Conservation (phyloP, 1,140 invertebrate species). For the Pseudomyrmex pallidus region DNA sequence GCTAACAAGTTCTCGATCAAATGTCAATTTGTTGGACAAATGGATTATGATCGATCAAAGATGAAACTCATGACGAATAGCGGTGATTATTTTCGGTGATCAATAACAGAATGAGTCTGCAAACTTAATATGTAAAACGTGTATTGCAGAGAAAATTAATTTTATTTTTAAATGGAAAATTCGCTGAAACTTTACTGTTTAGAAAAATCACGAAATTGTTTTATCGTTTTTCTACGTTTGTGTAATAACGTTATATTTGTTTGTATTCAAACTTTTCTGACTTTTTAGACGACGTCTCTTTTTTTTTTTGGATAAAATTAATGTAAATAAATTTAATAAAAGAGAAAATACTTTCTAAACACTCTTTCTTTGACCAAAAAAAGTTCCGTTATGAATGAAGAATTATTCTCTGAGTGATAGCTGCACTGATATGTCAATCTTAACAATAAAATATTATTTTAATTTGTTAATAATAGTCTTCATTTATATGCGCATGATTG, state of each 20-base stretch:
- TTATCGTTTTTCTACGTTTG: not conserved
- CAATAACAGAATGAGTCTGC: constrained; percentile 16
- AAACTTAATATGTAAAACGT: not conserved
- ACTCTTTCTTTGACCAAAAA: not conserved
- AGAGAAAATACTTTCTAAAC: not conserved
- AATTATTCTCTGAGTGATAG: not conserved
- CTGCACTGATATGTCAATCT: not conserved
- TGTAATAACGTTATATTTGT: too few relatives aligned
- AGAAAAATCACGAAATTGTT: not conserved
- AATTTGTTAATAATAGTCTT: constrained; percentile 21
- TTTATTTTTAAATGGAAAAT: not conserved
- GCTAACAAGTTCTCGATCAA: constrained; percentile 14
- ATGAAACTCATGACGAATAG: not conserved
- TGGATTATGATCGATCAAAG: constrained; percentile 23
- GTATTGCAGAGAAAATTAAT: not conserved
- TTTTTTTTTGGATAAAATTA: not conserved
- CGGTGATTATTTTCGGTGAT: not conserved
- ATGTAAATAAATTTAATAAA: not conserved
- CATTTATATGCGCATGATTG: constrained; percentile 32
- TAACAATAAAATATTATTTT: constrained; percentile 26
- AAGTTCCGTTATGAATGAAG: not conserved
- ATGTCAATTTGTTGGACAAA: not conserved
- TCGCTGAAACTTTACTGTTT: not conserved
- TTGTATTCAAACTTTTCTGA: too few relatives aligned
- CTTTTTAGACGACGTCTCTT: too few relatives aligned